phyloP scores from a whole-genome alignment of 2,113 vertebrate species.

The Alosa alosa region DNA sequence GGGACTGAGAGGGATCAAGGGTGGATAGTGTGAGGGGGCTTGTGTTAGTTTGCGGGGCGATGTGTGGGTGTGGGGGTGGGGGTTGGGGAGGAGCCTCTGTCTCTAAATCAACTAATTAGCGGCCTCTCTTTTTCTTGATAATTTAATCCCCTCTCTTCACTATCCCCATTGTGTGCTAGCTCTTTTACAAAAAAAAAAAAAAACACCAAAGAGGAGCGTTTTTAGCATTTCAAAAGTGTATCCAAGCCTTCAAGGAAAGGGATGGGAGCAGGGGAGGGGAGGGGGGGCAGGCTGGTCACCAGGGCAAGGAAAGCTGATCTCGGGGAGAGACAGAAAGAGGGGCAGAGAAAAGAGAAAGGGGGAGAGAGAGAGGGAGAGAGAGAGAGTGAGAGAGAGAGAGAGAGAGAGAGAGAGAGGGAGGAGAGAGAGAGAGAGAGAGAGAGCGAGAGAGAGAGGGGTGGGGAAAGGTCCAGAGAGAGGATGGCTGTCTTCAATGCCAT shows the following conservation, averaged over 20 bases:
- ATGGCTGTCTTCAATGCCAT: constrained; percentile 67
- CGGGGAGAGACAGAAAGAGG: constrained; percentile 29
- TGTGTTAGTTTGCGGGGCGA: neutral
- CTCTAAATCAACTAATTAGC: constrained; percentile 77
- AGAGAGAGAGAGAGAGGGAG: constrained; percentile 12
- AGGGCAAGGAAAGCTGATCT: constrained; percentile 53
- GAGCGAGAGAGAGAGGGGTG: constrained; percentile 1
- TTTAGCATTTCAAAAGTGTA: constrained; percentile 78
- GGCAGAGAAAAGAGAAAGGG: constrained; percentile 31
- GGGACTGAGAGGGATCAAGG: constrained; percentile 39
- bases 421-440: constrained; percentile 20
- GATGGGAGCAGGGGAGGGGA: neutral
- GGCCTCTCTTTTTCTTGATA: constrained; percentile 67
- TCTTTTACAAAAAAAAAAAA: constrained; percentile 51
- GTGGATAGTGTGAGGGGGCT: constrained; percentile 42
- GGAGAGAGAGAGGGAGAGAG: constrained; percentile 29
- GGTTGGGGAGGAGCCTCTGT: constrained; percentile 43
- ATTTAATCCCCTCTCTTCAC: constrained; percentile 68
- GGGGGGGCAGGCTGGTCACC: constrained; percentile 62
- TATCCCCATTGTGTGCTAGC: constrained; percentile 64
- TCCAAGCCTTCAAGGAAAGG: constrained; percentile 62
- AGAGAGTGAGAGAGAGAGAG: neutral
- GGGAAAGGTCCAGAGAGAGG: constrained; percentile 21
- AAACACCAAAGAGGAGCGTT: constrained; percentile 59
- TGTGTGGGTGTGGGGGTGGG: constrained; percentile 45